phyloP scores from a whole-genome alignment of 2,797 vertebrate species.

The Sciurus carolinensis region DNA sequence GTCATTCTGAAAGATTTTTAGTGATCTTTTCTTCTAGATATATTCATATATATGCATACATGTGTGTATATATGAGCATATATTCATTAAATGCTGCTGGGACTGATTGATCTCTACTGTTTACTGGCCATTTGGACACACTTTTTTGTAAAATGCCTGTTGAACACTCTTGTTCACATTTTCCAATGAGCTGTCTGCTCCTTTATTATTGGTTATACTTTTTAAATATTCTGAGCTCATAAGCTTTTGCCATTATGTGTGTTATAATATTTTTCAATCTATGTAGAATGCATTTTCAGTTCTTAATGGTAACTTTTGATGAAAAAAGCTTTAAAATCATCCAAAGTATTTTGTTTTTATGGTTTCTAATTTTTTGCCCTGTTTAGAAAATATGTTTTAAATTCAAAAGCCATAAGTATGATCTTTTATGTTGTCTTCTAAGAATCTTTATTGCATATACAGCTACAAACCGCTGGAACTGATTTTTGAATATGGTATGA shows the following conservation, averaged over 20 bases:
- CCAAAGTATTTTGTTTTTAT: not conserved
- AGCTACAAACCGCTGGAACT: not conserved
- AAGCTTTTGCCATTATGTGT: not conserved
- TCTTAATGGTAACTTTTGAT: not conserved
- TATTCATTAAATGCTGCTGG: not conserved
- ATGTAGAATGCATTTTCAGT: not conserved
- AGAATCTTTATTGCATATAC: not conserved
- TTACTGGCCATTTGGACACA: not conserved
- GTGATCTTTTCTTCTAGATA: not conserved
- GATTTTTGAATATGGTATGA: not conserved
- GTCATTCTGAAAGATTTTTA: not conserved
- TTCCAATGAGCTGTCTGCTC: not conserved
- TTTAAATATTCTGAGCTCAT: not conserved
- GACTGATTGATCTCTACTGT: not conserved
- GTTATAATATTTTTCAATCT: not conserved
- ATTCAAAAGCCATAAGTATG: not conserved
- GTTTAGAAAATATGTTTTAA: not conserved
- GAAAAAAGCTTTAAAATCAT: not conserved
- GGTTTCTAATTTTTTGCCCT: not conserved
- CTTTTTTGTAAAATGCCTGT: not conserved
- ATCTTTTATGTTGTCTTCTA: not conserved
- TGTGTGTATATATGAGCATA: not conserved
- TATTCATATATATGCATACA: not conserved
- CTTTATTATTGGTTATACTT: not conserved
- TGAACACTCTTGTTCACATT: not conserved